Base-by-base conservation (phyloP, 2,888 invertebrate genomes). In the Trilocha varians region DNA sequence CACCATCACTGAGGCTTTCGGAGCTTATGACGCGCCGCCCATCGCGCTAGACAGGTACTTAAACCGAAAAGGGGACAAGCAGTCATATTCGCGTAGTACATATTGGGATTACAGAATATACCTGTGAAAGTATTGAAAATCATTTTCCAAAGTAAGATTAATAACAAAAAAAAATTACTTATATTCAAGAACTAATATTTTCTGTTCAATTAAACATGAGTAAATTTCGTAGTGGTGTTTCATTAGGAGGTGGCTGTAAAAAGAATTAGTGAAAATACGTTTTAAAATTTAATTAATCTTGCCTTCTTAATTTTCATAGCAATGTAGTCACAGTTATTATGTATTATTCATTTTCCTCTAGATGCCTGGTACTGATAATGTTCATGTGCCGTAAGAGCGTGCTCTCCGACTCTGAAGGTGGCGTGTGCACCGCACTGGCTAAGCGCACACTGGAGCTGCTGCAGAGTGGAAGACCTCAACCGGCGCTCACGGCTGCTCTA, bases 301-400 rank as follows among this genome's bases (percentile, higher is more conserved):
- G 13, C 14, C 32, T 32, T 16, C 13, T 13, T 38, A 5, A 38
- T 5, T 25, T 17, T 3, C 5, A n/a, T 5, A n/a, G 13, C 17
- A 9, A 13, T n/a, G 6, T 14, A 34, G 11, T 32, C 2, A 32
- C 13, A 6, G 33, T 5, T 11, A 32, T 25, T 18, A 13, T n/a
- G 36, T 13, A 13, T 9, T n/a, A 11, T 25, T 25, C 2, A 25
- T 11, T 9, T 9, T 25, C 25, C 18, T 25, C 3, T 72, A 93
- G 95, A 62, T 93, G 96, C 46, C 94, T 97, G 63, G 92, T 96
- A 52, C 83, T 97, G 45, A 80, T 97, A 49, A 93, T 95, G 49
- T 96, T 94, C 76, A 88, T 97, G 83, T 94, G 94, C 42, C 93
- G 96, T 58, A 93, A 94, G 67, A 93, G 92, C 46, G 83, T 93